These are phyloP conservation scores for Mythimna vitellina DNA, from an alignment of 2,888 invertebrate genomes.

Conservation along the genomic window DNA sequence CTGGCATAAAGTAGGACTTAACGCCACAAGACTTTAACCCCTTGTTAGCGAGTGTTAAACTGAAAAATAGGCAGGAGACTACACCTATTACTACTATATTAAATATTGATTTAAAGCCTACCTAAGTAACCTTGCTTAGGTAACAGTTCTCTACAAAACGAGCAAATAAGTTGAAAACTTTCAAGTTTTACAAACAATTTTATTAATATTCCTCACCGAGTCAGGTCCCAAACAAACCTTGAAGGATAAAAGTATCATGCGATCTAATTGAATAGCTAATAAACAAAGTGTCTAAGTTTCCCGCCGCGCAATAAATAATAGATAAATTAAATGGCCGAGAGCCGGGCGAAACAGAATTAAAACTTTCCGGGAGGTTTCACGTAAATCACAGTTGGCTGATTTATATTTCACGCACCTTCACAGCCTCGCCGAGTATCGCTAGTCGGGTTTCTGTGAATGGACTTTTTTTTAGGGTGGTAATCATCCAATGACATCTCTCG, in stretches of 20 bases:
- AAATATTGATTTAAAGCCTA: no score
- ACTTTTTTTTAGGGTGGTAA: not conserved
- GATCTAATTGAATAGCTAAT: constrained; percentile 82
- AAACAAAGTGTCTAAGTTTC: constrained; percentile 82
- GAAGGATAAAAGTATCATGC: constrained; percentile 67
- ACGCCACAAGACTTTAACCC: not conserved
- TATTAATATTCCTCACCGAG: constrained; percentile 19
- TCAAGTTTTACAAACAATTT: constrained; percentile 7
- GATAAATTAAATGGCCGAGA: constrained; percentile 83
- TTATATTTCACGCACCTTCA: constrained; percentile 87
- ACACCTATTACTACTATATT: no score
- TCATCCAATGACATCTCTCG: no score
- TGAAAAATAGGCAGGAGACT: no score
- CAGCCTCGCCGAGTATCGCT: constrained; percentile 47
- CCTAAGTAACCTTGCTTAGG: not conserved
- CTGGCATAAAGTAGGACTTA: not conserved
- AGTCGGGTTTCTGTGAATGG: constrained; percentile 60
- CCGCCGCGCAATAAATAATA: constrained; percentile 83
- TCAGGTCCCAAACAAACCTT: constrained; percentile 46
- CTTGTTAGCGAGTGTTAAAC: not conserved
- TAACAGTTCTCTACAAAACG: constrained; percentile 7
- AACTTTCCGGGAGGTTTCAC: constrained; percentile 84
- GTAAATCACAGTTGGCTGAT: constrained; percentile 86
- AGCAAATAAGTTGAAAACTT: constrained; percentile 11
- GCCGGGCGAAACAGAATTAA: constrained; percentile 84